Base-by-base conservation (phyloP, 2,797 vertebrate genomes). In the Scleropages formosus region DNA sequence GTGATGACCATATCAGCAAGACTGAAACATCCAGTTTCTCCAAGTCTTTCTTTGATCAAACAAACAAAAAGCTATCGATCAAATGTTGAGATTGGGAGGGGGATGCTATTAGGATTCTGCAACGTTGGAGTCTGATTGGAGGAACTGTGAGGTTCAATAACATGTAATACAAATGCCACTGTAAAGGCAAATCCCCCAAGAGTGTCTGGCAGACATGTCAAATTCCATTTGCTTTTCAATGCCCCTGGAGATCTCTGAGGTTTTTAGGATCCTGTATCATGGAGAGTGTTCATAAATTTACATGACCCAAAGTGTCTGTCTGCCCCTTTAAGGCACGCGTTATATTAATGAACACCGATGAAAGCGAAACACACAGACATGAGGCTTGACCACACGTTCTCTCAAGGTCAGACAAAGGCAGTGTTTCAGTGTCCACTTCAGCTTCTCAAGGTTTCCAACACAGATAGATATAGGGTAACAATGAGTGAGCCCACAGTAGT, bases 21-120 rank as follows among this genome's bases (percentile, higher is more conserved):
- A 69, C 26, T 69, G 46, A 51, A 46, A 68, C 44, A 46, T n/a
- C 66, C 66, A 49, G 47, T n/a, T 51, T 53, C 22, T 24, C 49
- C 44, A 26, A 49, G 47, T 39, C 31, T 39, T 2, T 31, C 31
- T 6, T 31, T 6, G 46, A 69, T 16, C 22, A 22, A 49, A 69
- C 69, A 15, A 69, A 51, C 15, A 7, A 15, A 27, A 18, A 13
- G 24, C 22, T n/a, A 53, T 68, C 18, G 20, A 49, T 49, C 47
- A 24, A 22, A 10, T 62, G 60, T 24, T 12, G 24, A 69, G 11
- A 69, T 24, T 24, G 53, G 9, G 11, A 12, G 2, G 53, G 56
- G 67, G 67, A 22, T 7, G 7, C 10, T 49, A 24, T 26, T 68
- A 24, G 51, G 22, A 15, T 46, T 20, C 22, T 68, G 66, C 47